phyloP scores from a whole-genome alignment of 2,797 vertebrate genomes.

The Neoniphon sammara region DNA sequence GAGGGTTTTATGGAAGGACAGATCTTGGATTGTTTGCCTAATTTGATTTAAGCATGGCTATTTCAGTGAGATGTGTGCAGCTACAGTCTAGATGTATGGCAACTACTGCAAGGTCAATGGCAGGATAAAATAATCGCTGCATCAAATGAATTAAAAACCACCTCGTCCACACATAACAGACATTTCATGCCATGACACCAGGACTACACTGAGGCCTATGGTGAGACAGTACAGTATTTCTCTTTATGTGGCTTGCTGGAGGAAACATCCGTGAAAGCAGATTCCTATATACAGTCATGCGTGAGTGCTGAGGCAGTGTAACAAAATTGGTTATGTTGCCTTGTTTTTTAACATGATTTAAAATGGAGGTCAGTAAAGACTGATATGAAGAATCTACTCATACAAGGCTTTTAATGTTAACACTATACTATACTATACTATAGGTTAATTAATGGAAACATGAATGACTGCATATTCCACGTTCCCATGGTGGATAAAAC shows the following conservation, averaged over 20 bases:
- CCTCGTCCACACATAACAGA: background rate
- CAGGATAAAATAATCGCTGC: background rate
- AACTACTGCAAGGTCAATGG: conserved; percentile 30
- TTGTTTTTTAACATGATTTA: background rate
- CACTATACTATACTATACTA: background rate
- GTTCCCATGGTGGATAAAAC: background rate
- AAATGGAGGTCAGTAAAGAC: conserved; percentile 17
- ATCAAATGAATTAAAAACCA: conserved; percentile 12
- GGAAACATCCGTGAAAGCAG: no score
- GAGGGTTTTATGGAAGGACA: conserved; percentile 1
- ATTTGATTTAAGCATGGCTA: background rate
- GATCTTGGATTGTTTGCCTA: conserved; percentile 5
- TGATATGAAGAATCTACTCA: background rate
- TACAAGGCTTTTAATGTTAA: conserved; percentile 3
- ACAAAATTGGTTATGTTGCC: background rate
- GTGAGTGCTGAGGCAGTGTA: background rate
- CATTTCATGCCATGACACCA: background rate
- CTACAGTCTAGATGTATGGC: conserved; percentile 6
- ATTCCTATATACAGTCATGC: background rate
- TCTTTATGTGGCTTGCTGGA: no score
- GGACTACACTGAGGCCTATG: background rate
- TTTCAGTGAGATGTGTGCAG: background rate
- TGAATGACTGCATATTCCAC: background rate
- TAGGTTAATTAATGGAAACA: background rate
- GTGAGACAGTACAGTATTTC: background rate